Evolutionary conservation across 2,888 invertebrate species (phyloP).

Genomic region (Acleris emargana): DNA sequence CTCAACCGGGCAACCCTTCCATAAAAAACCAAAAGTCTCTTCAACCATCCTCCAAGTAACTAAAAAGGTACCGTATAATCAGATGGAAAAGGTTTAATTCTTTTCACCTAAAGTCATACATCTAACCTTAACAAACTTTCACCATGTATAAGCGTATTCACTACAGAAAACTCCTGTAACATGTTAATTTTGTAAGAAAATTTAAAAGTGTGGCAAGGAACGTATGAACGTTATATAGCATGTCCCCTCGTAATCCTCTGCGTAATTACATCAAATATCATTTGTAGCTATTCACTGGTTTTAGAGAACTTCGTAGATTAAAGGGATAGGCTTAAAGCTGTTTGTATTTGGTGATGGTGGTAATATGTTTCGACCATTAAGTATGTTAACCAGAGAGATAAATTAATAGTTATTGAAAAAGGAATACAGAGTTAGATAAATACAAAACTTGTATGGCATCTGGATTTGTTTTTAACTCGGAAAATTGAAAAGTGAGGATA

Average conservation of each 20-base stretch:
- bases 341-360: conserved; percentile 20
- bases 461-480: no score
- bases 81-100: not conserved
- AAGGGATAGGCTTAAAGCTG: conserved; percentile 7
- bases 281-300: conserved; percentile 13
- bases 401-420: no score
- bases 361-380: not conserved
- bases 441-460: no score
- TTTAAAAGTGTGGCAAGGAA: no score
- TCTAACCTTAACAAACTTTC: no score
- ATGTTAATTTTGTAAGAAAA: no score
- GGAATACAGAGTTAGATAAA: no score
- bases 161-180: not conserved
- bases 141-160: not conserved
- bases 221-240: not conserved
- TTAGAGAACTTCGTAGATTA: conserved; percentile 6
- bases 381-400: no score
- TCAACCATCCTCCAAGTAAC: not conserved
- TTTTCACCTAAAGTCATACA: no score
- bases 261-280: conserved; percentile 27
- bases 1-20: conserved; percentile 4
- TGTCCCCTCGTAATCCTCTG: conserved; percentile 1
- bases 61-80: not conserved
- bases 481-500: no score
- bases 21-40: not conserved